A percentile compares a stretch with the other conserved stretches of the same genome.
These are phyloP conservation scores for Schizothorax lantsangensis DNA, from an alignment of 2,797 vertebrate genomes.

Conservation along the genomic window DNA sequence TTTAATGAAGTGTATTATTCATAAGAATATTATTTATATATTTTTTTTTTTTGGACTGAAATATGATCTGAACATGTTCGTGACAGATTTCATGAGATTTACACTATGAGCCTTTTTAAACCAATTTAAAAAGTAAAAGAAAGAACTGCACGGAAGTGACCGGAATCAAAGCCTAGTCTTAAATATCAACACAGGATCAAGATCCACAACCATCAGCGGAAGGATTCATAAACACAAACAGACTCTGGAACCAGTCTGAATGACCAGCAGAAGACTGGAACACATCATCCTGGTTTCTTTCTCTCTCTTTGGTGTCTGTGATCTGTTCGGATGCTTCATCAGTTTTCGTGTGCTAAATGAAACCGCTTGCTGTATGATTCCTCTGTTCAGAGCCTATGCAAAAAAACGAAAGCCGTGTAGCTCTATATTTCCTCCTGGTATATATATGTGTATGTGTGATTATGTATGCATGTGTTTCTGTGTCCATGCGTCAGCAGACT, in stretches of 20 bases:
- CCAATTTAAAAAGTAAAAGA: neutral
- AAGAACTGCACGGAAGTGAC: neutral
- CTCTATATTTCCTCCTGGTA: conserved; percentile 29
- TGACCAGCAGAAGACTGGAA: neutral
- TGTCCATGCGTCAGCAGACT: neutral
- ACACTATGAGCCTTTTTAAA: neutral
- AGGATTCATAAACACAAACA: neutral
- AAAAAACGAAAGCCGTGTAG: conserved; percentile 57
- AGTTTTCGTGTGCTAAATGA: conserved; percentile 59
- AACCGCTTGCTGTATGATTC: conserved; percentile 48
- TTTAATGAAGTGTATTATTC: neutral
- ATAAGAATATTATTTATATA: neutral
- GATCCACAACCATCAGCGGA: neutral
- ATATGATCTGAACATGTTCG: neutral
- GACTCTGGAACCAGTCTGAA: neutral
- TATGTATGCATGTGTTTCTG: neutral
- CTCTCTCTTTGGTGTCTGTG: conserved; percentile 22
- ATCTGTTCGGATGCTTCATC: conserved; percentile 50
- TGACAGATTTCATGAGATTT: neutral
- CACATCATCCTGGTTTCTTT: neutral
- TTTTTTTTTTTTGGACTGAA: neutral
- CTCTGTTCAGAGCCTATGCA: conserved; percentile 72
- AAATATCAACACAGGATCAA: neutral
- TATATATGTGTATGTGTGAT: conserved; percentile 20
- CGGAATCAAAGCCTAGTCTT: neutral